A percentile compares a stretch with the other conserved stretches of the same genome.
Conservation (phyloP, 2,797 vertebrate species). For the Tragopan temminckii region DNA sequence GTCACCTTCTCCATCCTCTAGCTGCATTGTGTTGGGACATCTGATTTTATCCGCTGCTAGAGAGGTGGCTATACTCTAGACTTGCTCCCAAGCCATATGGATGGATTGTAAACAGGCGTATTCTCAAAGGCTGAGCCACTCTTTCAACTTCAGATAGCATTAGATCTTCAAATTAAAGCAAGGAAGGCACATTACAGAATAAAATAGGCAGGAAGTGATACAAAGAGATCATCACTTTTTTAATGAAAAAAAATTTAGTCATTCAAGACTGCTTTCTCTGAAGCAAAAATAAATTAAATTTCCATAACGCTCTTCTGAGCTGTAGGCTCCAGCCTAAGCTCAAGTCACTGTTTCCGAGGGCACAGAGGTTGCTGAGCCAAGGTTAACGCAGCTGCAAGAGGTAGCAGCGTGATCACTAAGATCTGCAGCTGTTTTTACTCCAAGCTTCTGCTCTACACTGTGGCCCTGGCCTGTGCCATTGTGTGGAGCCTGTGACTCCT, state of each 20-base stretch:
- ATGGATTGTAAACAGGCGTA: accelerated
- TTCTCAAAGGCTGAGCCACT: not conserved
- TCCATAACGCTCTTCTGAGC: accelerated
- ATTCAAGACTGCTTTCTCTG: not conserved
- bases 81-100: too few relatives aligned
- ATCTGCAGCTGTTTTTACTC: not conserved
- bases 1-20: not conserved
- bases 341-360: not conserved
- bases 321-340: not conserved
- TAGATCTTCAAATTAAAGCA: not conserved
- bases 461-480: not conserved
- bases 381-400: not conserved
- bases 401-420: accelerated
- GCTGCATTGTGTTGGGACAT: not conserved
- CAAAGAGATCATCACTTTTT: not conserved
- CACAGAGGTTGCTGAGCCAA: not conserved
- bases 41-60: accelerated
- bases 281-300: not conserved
- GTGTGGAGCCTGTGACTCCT: accelerated
- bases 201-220: not conserved
- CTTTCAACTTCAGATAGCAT: not conserved
- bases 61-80: not conserved
- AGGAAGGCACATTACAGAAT: not conserved
- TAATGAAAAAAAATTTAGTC: not conserved
- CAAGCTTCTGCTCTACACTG: not conserved